Conservation (phyloP, 1,140 invertebrate species). For the Metaphire vulgaris region DNA sequence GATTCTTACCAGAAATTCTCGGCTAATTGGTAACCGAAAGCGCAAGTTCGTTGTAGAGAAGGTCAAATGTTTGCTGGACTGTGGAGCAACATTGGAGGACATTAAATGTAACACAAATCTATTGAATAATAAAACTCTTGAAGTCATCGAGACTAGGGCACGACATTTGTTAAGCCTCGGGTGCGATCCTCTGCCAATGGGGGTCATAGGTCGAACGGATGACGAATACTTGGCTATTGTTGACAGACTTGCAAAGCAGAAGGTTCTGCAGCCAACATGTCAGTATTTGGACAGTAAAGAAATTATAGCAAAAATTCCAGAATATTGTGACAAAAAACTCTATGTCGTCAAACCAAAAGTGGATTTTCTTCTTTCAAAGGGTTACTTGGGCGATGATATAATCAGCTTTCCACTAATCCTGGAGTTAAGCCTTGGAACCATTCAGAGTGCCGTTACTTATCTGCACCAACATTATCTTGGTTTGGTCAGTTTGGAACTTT, state of each 20-base stretch:
- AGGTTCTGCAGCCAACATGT: background rate
- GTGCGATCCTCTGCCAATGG: constrained; percentile 10
- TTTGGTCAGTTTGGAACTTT: background rate
- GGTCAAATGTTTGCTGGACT: background rate
- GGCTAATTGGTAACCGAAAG: background rate
- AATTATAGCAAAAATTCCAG: background rate
- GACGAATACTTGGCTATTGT: background rate
- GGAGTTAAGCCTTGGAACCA: background rate
- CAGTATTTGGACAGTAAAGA: background rate
- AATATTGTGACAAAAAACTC: background rate
- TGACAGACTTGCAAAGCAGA: background rate
- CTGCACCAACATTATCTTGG: background rate
- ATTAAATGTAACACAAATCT: background rate
- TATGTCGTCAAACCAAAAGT: background rate
- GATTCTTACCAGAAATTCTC: constrained; percentile 9
- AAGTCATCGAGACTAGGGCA: background rate
- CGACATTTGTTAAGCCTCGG: background rate
- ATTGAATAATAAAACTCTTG: background rate
- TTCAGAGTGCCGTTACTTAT: background rate
- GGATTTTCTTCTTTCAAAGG: background rate
- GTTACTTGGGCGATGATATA: background rate
- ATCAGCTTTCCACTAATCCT: background rate
- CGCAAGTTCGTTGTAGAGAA: constrained; percentile 2
- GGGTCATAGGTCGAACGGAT: background rate
- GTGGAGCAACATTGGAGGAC: background rate